Conservation (phyloP, 2,888 invertebrate genomes). For the Kryphioiulus occultus region DNA sequence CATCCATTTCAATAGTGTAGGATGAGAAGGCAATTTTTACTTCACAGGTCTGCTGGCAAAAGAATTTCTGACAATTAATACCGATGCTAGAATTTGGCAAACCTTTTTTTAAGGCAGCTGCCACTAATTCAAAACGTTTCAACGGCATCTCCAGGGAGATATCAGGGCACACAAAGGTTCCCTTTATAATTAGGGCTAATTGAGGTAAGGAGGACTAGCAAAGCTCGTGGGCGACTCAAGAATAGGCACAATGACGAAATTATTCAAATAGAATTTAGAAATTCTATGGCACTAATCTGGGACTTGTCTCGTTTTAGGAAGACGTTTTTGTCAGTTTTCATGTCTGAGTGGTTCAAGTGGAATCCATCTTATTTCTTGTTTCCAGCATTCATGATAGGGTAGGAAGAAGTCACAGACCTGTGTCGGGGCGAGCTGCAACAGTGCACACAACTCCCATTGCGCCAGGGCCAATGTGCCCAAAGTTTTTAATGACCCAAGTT, state of each 20-base stretch:
- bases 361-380: conserved; percentile 6
- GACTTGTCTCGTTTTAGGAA: background rate
- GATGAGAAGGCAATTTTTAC: conserved; percentile 32
- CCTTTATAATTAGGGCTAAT: background rate
- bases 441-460: conserved; percentile 37
- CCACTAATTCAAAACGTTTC: background rate
- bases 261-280: background rate
- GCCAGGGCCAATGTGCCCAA: conserved; percentile 36
- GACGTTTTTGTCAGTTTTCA: conserved; percentile 29
- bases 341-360: conserved; percentile 35
- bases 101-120: too few species aligned
- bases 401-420: conserved; percentile 36
- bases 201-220: background rate
- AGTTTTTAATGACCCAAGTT: conserved; percentile 40
- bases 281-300: background rate
- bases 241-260: background rate
- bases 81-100: background rate
- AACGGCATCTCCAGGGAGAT: background rate
- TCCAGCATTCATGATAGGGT: background rate
- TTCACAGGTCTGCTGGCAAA: background rate
- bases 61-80: background rate
- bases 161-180: background rate
- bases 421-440: conserved; percentile 20
- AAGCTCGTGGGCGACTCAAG: background rate
- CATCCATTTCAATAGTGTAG: conserved; percentile 22